A percentile compares a stretch with the other conserved stretches of the same genome.
Evolutionary conservation across 2,113 vertebrate genomes (phyloP).

Genomic region (Lepisosteus osseus): DNA sequence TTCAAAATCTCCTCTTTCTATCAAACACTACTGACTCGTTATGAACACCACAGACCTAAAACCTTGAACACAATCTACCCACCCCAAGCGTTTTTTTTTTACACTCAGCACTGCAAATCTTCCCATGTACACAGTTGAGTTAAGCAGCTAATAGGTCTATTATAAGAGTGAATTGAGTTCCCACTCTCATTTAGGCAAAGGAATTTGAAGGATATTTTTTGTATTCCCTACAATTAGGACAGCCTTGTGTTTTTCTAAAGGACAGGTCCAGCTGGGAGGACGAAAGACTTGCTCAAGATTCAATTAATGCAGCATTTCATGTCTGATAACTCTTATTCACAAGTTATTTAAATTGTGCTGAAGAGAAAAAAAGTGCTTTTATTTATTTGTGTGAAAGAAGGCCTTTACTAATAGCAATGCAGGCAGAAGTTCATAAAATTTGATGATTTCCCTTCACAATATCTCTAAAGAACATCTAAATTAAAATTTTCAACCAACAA

Average conservation of each 20-base stretch:
- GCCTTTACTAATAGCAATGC: constrained; percentile 58
- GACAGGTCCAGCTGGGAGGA: constrained; percentile 77
- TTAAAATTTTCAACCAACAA: constrained; percentile 93
- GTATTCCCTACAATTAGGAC: constrained; percentile 88
- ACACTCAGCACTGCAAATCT: constrained; percentile 71
- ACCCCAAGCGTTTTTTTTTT: constrained; percentile 61
- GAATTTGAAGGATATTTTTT: constrained; percentile 98
- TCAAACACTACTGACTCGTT: constrained; percentile 59
- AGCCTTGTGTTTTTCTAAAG: constrained; percentile 84
- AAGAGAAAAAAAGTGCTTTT: constrained; percentile 65
- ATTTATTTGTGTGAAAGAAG: constrained; percentile 76
- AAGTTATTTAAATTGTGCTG: constrained; percentile 81
- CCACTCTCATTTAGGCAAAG: constrained; percentile 81
- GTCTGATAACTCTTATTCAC: constrained; percentile 84
- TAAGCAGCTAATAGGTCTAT: constrained; percentile 96
- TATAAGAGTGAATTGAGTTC: constrained; percentile 85
- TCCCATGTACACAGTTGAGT: constrained; percentile 80
- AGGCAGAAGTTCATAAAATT: constrained; percentile 79
- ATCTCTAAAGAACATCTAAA: constrained; percentile 84
- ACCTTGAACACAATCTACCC: constrained; percentile 69
- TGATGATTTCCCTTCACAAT: constrained; percentile 70
- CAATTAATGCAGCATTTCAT: constrained; percentile 96
- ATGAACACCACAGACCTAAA: constrained; percentile 61
- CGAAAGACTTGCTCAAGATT: constrained; percentile 88
- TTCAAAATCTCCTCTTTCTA: neutral